Evolutionary conservation across 2,888 invertebrate species (phyloP).

Genomic region (Congeria kusceri): DNA sequence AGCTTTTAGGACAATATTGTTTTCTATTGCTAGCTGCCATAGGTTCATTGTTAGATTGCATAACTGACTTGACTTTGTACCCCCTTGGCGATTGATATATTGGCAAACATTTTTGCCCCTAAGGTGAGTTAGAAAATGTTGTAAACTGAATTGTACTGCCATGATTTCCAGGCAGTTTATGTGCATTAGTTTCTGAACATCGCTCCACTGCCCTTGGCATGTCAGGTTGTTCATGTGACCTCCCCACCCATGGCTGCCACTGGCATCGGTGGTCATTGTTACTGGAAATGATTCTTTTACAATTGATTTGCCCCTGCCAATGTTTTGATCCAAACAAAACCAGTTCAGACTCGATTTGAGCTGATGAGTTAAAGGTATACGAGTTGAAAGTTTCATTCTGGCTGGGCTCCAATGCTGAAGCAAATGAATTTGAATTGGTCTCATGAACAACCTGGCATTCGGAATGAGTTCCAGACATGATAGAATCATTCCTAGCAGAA

Average conservation of each 20-base stretch:
- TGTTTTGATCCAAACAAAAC: too few species aligned
- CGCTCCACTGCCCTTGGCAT: slow-evolving; percentile 38
- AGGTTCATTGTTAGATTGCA: slow-evolving; percentile 39
- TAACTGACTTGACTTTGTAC: slow-evolving; percentile 29
- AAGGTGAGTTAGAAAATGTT: slow-evolving; percentile 24
- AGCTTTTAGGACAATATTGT: slow-evolving; percentile 29
- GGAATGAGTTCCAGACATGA: too few species aligned
- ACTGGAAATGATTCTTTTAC: too few species aligned
- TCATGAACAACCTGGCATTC: too few species aligned
- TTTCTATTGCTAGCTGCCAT: slow-evolving; percentile 22
- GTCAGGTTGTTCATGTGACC: slow-evolving; percentile 23
- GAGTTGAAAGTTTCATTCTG: too few species aligned
- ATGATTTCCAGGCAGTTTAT: slow-evolving; percentile 50
- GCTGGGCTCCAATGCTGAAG: too few species aligned
- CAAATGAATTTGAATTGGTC: too few species aligned
- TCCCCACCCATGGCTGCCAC: slow-evolving; percentile 24
- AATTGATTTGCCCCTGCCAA: too few species aligned
- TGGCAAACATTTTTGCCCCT: slow-evolving; percentile 33
- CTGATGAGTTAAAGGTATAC: too few species aligned
- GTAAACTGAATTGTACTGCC: slow-evolving; percentile 23
- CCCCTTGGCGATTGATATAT: slow-evolving; percentile 43
- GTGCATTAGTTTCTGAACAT: slow-evolving; percentile 22
- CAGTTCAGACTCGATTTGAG: too few species aligned
- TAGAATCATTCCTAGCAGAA: too few species aligned
- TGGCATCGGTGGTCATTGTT: slow-evolving; percentile 29